Evolutionary conservation across 2,797 vertebrate species (phyloP).

Genomic region (Lindbergichthys nudifrons): DNA sequence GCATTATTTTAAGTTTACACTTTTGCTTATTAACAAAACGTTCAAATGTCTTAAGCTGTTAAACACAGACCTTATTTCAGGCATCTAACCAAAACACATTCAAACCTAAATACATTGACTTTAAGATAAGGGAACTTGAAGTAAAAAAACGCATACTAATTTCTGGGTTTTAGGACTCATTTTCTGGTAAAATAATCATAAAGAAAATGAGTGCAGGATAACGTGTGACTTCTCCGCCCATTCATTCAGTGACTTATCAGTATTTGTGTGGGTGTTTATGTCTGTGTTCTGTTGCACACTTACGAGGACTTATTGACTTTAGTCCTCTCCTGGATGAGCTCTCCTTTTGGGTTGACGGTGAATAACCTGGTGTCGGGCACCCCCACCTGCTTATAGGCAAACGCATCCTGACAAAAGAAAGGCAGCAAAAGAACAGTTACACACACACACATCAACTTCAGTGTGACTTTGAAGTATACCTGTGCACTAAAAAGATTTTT

Average conservation of each 20-base stretch:
- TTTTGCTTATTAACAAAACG: no score
- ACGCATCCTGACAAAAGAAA: constrained; percentile 86
- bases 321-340: constrained; percentile 90
- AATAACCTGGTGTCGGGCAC: constrained; percentile 90
- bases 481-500: not conserved
- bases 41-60: no score
- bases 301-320: constrained; percentile 94
- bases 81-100: no score
- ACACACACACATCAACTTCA: constrained; percentile 11
- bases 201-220: no score
- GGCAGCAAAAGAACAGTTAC: constrained; percentile 1
- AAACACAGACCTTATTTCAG: no score
- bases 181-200: no score
- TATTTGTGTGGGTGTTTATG: not conserved
- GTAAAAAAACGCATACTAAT: no score
- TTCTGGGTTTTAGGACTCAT: no score
- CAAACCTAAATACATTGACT: no score
- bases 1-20: no score
- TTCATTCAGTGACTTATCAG: not conserved
- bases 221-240: no score
- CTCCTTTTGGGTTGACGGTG: constrained; percentile 95
- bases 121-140: no score
- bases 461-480: constrained; percentile 4
- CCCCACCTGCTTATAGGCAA: constrained; percentile 91
- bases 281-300: constrained; percentile 62